phyloP scores from a whole-genome alignment of 2,888 invertebrate genomes.

The Agelastica alni region DNA sequence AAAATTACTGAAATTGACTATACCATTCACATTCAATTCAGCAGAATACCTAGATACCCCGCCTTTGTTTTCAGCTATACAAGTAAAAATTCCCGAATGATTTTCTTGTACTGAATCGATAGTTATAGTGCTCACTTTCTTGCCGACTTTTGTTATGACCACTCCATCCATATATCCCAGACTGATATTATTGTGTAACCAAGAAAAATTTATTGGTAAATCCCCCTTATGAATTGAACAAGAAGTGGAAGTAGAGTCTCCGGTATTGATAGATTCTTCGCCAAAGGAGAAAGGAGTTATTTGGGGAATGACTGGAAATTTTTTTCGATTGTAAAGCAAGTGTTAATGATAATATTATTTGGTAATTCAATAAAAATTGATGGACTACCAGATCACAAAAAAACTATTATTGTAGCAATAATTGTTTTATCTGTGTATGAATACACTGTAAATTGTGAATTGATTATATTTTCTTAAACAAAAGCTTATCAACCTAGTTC shows the following conservation, averaged over 20 bases:
- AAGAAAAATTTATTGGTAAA: conserved; percentile 66
- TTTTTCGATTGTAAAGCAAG: conserved; percentile 30
- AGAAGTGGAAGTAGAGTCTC: conserved; percentile 69
- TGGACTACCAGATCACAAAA: no score
- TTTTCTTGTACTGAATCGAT: conserved; percentile 63
- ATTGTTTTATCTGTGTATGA: no score
- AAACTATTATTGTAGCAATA: no score
- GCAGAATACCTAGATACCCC: conserved; percentile 61
- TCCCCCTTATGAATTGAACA: conserved; percentile 75
- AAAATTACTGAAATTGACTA: neutral
- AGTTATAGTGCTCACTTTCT: conserved; percentile 61
- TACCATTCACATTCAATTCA: conserved; percentile 68
- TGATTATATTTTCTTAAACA: no score
- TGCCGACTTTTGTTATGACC: conserved; percentile 56
- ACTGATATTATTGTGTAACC: conserved; percentile 60
- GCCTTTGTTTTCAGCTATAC: conserved; percentile 67
- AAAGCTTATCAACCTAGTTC: no score
- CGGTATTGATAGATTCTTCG: conserved; percentile 65
- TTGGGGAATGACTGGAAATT: conserved; percentile 72
- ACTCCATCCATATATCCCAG: conserved; percentile 50
- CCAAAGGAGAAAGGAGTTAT: conserved; percentile 78
- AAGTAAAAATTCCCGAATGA: conserved; percentile 67
- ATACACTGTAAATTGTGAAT: no score
- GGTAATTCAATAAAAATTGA: neutral
- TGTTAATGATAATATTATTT: neutral